A percentile compares a stretch with the other conserved stretches of the same genome.
These are phyloP conservation scores for Papilio helenus DNA, from an alignment of 1,140 invertebrate species.

Conservation along the genomic window DNA sequence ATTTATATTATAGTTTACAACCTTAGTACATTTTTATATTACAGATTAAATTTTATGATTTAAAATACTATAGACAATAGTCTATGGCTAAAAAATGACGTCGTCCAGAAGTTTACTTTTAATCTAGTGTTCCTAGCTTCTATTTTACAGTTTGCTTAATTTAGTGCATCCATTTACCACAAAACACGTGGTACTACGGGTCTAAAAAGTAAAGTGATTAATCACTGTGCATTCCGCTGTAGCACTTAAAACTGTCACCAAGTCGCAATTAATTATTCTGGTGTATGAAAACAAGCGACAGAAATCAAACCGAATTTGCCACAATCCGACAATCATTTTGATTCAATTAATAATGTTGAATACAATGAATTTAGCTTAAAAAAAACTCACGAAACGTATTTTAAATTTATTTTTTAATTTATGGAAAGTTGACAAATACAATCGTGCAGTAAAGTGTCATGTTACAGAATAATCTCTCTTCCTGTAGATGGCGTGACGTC, in stretches of 20 bases:
- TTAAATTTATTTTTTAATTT: too few relatives aligned
- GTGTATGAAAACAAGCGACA: background rate
- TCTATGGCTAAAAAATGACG: background rate
- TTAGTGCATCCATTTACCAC: background rate
- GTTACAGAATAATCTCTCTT: slow-evolving; percentile 18
- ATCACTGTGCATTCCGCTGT: background rate
- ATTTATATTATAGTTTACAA: background rate
- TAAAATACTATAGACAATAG: too few relatives aligned
- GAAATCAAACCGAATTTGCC: background rate
- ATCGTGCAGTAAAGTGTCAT: slow-evolving; percentile 16
- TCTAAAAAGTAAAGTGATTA: slow-evolving; percentile 15
- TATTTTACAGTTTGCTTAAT: too few relatives aligned
- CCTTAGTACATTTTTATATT: too few relatives aligned
- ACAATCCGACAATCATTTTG: background rate
- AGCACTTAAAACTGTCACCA: slow-evolving; percentile 31
- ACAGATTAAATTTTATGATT: too few relatives aligned
- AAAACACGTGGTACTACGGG: background rate
- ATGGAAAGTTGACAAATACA: too few relatives aligned
- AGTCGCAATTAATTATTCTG: slow-evolving; percentile 23
- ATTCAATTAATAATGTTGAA: background rate
- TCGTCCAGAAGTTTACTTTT: too few relatives aligned
- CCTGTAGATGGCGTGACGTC: slow-evolving; percentile 23
- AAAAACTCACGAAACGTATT: background rate
- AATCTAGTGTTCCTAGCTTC: too few relatives aligned
- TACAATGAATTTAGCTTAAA: background rate